Percentiles rank a stretch among this genome's conserved stretches.
phyloP scores from a whole-genome alignment of 2,888 invertebrate species.

The Polylopha cassiicola region DNA sequence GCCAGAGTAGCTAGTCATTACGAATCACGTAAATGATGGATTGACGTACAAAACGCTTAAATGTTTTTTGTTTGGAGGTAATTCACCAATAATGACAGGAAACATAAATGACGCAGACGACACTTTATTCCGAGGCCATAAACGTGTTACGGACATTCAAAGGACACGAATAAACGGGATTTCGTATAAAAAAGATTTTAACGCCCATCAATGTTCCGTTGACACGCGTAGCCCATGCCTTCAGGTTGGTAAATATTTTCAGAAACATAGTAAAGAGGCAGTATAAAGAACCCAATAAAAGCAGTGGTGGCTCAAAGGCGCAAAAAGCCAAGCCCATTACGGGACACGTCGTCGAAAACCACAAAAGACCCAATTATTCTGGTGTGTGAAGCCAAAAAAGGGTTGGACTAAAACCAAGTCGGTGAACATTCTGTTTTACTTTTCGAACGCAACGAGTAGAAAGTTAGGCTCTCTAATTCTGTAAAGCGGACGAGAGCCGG shows the following conservation, averaged over 20 bases:
- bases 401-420: slow-evolving; percentile 55
- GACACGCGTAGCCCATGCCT: slow-evolving; percentile 12
- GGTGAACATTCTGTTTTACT: slow-evolving; percentile 48
- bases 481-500: slow-evolving; percentile 6
- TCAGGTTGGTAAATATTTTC: slow-evolving; percentile 38
- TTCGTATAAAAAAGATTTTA: no score
- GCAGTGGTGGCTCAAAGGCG: slow-evolving; percentile 49
- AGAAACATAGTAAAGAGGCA: slow-evolving; percentile 35
- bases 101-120: no score
- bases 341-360: slow-evolving; percentile 56
- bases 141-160: neutral
- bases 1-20: slow-evolving; percentile 46
- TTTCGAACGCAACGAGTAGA: slow-evolving; percentile 35
- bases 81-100: slow-evolving; percentile 25
- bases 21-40: slow-evolving; percentile 41
- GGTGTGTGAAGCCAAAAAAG: slow-evolving; percentile 62
- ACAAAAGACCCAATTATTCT: slow-evolving; percentile 69
- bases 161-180: no score
- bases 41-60: slow-evolving; percentile 24
- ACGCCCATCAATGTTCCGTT: neutral
- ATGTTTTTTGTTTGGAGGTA: slow-evolving; percentile 11
- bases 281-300: slow-evolving; percentile 45
- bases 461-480: slow-evolving; percentile 15
- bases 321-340: slow-evolving; percentile 59
- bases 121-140: no score